Evolutionary conservation across 2,113 vertebrate genomes (phyloP).

Genomic region (Poeciliopsis retropinna): DNA sequence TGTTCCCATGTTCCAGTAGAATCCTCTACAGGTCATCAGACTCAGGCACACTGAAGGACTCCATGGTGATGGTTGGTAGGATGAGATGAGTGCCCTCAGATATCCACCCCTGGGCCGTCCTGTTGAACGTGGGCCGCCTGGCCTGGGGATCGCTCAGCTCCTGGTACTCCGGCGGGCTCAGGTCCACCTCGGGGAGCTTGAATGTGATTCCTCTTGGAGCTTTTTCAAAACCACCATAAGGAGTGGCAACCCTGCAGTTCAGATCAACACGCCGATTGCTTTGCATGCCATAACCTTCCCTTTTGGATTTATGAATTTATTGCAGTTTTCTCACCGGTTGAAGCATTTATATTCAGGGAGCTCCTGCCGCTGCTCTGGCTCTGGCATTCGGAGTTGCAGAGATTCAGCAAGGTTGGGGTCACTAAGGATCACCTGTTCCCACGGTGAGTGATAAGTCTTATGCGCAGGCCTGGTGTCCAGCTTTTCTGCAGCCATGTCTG

Average conservation of each 20-base stretch:
- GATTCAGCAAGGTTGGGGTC: constrained; percentile 90
- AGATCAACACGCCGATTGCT: constrained; percentile 6
- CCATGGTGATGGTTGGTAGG: constrained; percentile 82
- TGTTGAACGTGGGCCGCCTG: constrained; percentile 93
- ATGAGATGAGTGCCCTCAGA: constrained; percentile 88
- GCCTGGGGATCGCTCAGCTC: constrained; percentile 85
- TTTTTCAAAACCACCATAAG: constrained; percentile 96
- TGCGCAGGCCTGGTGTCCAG: constrained; percentile 86
- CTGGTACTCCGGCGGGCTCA: constrained; percentile 86
- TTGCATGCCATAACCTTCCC: background rate
- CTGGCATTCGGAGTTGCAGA: constrained; percentile 85
- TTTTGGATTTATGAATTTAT: background rate
- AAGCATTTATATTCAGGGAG: constrained; percentile 91
- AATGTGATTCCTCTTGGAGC: constrained; percentile 92
- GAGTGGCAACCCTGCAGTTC: constrained; percentile 90
- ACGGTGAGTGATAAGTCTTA: constrained; percentile 94
- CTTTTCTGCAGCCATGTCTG: constrained; percentile 86
- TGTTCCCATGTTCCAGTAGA: constrained; percentile 1
- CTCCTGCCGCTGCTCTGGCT: constrained; percentile 81
- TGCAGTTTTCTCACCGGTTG: constrained; percentile 86
- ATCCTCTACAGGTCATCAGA: constrained; percentile 90
- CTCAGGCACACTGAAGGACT: constrained; percentile 85
- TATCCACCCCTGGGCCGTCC: constrained; percentile 94
- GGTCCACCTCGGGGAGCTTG: constrained; percentile 91
- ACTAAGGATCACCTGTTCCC: constrained; percentile 92